Percentiles rank a stretch among this genome's conserved stretches.
phyloP scores from a whole-genome alignment of 2,113 vertebrate genomes.

The Petrocephalus zakoni region DNA sequence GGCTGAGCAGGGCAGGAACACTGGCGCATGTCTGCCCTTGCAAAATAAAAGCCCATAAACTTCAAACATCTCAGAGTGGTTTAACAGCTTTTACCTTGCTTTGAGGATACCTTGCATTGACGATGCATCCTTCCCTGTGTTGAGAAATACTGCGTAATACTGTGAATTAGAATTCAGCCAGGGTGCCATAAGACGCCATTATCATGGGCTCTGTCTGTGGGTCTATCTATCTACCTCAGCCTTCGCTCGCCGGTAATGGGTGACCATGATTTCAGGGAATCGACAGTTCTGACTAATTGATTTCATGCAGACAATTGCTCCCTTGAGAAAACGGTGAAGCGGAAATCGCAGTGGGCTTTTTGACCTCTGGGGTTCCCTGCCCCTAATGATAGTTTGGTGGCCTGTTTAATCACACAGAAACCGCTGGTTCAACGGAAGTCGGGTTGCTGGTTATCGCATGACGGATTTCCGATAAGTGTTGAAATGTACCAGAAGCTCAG shows the following conservation, averaged over 20 bases:
- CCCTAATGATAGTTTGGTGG: not conserved
- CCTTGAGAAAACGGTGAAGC: not conserved
- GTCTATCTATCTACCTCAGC: not conserved
- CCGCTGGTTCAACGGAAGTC: not conserved
- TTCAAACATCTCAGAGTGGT: not conserved
- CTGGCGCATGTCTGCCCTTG: not conserved
- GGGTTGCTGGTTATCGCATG: not conserved
- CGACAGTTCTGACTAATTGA: not conserved
- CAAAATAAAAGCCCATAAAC: not conserved
- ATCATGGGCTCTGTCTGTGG: not conserved
- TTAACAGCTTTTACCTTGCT: constrained; percentile 1
- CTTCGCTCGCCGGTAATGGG: not conserved
- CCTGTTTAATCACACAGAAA: not conserved
- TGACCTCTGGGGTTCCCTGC: not conserved
- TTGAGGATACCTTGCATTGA: not conserved
- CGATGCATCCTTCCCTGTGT: not conserved
- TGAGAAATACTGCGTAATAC: not conserved
- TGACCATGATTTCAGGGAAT: not conserved
- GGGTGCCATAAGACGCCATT: not conserved
- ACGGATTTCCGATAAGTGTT: not conserved
- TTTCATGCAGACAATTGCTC: not conserved
- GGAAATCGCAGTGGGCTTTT: not conserved
- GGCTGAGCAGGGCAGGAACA: not conserved
- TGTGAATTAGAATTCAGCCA: not conserved
- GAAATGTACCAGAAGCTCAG: not conserved